Evolutionary conservation across 1,140 invertebrate genomes (phyloP).

Genomic region (Sycobia sp.): DNA sequence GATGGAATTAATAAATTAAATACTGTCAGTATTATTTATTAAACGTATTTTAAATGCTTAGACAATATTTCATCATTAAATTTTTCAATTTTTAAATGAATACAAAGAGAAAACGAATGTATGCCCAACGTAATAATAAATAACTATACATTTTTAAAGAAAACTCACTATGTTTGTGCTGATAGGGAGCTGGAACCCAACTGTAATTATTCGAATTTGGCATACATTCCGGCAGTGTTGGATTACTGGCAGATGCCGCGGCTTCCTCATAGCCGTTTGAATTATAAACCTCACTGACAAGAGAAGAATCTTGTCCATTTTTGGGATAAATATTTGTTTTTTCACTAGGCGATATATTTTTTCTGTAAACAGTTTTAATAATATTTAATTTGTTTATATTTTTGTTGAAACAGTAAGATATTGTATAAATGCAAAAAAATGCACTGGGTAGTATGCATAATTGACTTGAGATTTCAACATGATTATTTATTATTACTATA

Average conservation of each 20-base stretch:
- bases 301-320: constrained; percentile 38
- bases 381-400: neutral
- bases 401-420: constrained; percentile 16
- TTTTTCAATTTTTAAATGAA: too few relatives aligned
- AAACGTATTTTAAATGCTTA: neutral
- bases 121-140: too few relatives aligned
- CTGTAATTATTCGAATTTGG: constrained; percentile 49
- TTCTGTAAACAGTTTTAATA: constrained; percentile 37
- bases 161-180: constrained; percentile 48
- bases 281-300: constrained; percentile 39
- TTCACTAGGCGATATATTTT: constrained; percentile 40
- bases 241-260: neutral
- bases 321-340: constrained; percentile 35
- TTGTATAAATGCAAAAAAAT: too few relatives aligned
- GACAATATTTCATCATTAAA: too few relatives aligned
- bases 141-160: too few relatives aligned
- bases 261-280: constrained; percentile 23
- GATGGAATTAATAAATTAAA: neutral
- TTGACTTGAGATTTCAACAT: too few relatives aligned
- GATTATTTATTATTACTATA: too few relatives aligned
- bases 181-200: constrained; percentile 51
- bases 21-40: neutral
- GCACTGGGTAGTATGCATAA: too few relatives aligned
- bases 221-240: constrained; percentile 40
- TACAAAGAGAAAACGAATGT: too few relatives aligned